These are phyloP conservation scores for Sebastes steindachneri DNA, from an alignment of 2,797 vertebrate genomes.

Conservation along the genomic window DNA sequence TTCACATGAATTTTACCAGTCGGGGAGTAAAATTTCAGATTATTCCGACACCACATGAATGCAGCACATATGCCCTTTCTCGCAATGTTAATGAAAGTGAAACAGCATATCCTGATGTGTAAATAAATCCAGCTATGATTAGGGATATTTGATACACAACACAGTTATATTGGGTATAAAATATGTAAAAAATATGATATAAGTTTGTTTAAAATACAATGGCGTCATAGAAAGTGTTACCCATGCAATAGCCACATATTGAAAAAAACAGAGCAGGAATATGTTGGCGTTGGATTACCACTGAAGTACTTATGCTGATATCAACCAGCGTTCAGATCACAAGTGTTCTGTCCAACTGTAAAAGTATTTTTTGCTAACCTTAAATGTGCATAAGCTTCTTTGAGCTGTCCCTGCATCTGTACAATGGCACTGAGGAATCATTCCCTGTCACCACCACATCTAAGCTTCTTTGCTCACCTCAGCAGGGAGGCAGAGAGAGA, in stretches of 20 bases:
- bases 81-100: no score
- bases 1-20: no score
- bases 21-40: no score
- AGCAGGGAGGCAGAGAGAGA: conserved; percentile 21
- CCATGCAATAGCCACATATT: not conserved
- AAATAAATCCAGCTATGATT: no score
- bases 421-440: conserved; percentile 48
- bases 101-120: no score
- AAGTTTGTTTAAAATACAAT: not conserved
- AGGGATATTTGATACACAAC: no score
- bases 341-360: conserved; percentile 33
- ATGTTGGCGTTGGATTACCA: conserved; percentile 45
- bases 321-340: conserved; percentile 50
- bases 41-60: no score
- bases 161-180: not conserved
- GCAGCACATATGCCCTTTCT: no score
- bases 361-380: conserved; percentile 54
- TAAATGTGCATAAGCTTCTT: conserved; percentile 73
- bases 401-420: conserved; percentile 60
- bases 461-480: conserved; percentile 70
- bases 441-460: conserved; percentile 66
- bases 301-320: conserved; percentile 52
- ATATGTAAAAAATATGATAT: not conserved
- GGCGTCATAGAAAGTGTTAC: not conserved
- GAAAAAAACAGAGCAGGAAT: not conserved